These are phyloP conservation scores for Pachyrhynchus sulphureomaculatus DNA, from an alignment of 1,140 invertebrate genomes.

Conservation along the genomic window DNA sequence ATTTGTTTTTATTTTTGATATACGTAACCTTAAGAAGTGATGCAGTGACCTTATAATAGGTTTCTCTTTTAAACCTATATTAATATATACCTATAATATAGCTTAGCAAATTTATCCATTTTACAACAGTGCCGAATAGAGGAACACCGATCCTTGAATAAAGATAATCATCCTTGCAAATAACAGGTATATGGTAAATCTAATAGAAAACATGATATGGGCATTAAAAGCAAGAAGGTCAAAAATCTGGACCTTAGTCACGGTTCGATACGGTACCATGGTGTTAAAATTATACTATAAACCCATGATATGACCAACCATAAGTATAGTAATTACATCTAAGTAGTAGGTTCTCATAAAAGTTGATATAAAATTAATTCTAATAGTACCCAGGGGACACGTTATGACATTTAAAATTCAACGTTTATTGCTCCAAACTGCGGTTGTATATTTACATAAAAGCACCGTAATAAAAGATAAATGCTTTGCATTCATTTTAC, in stretches of 20 bases:
- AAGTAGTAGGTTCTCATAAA: conserved; percentile 23
- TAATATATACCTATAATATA: too few species aligned
- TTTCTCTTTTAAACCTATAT: too few species aligned
- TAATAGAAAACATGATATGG: conserved; percentile 25
- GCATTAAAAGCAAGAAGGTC: conserved; percentile 19
- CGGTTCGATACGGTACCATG: conserved; percentile 21
- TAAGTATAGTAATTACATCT: conserved; percentile 27
- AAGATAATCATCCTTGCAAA: conserved; percentile 1
- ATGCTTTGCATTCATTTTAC: too few species aligned
- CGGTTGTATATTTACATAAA: conserved; percentile 1
- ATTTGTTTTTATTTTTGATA: too few species aligned
- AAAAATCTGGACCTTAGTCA: conserved; percentile 27
- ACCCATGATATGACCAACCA: conserved; percentile 4
- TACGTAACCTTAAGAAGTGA: too few species aligned
- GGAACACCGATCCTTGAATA: background rate
- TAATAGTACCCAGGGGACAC: conserved; percentile 25
- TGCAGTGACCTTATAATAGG: too few species aligned
- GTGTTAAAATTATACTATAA: conserved; percentile 31
- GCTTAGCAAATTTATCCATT: too few species aligned
- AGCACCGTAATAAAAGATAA: background rate
- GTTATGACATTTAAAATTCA: conserved; percentile 25
- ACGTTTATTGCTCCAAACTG: conserved; percentile 4
- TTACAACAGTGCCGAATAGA: too few species aligned
- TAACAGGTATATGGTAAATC: conserved; percentile 8
- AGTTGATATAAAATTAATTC: conserved; percentile 30